Percentiles rank a stretch among this genome's conserved stretches.
Conservation (phyloP, 23 tunicate species). For the Ciona savignyi region DNA sequence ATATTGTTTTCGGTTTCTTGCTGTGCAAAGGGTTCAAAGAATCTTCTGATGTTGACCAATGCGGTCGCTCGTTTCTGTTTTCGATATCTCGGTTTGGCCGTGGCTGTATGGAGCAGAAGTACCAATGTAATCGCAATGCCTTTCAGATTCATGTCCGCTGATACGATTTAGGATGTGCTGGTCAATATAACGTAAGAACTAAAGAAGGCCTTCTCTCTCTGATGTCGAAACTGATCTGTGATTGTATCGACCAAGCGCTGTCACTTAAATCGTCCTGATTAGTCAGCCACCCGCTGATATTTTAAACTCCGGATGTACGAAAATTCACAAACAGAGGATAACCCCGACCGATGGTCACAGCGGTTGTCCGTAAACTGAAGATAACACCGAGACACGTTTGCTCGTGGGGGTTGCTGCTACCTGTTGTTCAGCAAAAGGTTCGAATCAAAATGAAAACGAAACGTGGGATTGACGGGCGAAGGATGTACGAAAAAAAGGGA, state of each 20-base stretch:
- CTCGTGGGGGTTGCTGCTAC: no score
- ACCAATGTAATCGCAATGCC: no score
- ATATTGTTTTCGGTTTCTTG: background rate
- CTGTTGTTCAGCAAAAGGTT: background rate
- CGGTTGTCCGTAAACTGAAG: background rate
- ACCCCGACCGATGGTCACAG: background rate
- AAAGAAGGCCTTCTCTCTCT: no score
- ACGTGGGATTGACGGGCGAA: background rate
- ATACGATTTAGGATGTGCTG: no score
- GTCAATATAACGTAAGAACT: no score
- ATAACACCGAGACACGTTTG: background rate
- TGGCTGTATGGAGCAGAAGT: no score
- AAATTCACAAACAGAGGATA: slow-evolving; percentile 1
- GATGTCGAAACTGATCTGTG: background rate
- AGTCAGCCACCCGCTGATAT: background rate
- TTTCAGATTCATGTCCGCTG: no score
- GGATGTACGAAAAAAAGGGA: background rate
- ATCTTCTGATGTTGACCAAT: background rate
- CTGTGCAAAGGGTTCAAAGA: background rate
- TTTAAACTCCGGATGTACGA: slow-evolving; percentile 11
- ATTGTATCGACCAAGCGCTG: background rate
- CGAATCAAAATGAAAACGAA: background rate
- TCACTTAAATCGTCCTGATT: background rate
- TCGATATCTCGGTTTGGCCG: slow-evolving; percentile 1
- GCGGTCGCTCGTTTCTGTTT: slow-evolving; percentile 15